phyloP scores from a whole-genome alignment of 2,888 invertebrate genomes.

The Incurvaria masculella region DNA sequence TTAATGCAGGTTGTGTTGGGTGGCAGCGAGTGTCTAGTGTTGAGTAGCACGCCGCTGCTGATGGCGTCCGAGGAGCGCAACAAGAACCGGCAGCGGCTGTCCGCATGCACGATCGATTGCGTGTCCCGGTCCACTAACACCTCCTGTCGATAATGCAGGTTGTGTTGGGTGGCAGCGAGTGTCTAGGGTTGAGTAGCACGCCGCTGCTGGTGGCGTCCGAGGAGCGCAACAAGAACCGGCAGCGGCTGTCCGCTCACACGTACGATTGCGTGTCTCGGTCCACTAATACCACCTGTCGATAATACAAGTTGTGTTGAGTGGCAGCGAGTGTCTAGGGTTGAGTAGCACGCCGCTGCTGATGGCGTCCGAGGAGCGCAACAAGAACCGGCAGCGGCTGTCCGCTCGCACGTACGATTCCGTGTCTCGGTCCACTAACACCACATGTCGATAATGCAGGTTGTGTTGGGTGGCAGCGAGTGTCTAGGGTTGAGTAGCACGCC shows the following conservation, averaged over 20 bases:
- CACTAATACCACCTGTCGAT: too few relatives aligned
- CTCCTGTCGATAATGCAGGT: too few relatives aligned
- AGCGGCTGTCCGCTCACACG: too few relatives aligned
- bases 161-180: too few relatives aligned
- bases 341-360: conserved; percentile 69
- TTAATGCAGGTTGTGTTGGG: conserved; percentile 81
- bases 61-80: conserved; percentile 71
- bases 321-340: conserved; percentile 74
- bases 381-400: conserved; percentile 72
- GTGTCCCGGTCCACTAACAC: conserved; percentile 73
- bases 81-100: conserved; percentile 72
- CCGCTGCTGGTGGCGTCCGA: too few relatives aligned
- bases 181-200: too few relatives aligned
- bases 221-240: too few relatives aligned
- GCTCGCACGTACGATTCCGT: conserved; percentile 72
- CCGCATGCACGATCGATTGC: conserved; percentile 69
- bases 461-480: conserved; percentile 77
- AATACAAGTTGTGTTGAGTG: conserved; percentile 78
- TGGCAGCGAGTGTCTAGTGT: conserved; percentile 73
- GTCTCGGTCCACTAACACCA: conserved; percentile 71
- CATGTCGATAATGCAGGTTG: conserved; percentile 77
- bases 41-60: conserved; percentile 69
- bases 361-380: conserved; percentile 70
- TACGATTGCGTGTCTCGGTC: too few relatives aligned
- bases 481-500: conserved; percentile 72